Evolutionary conservation across 2,797 vertebrate genomes (phyloP), one percentile per base, ranked within the genome.

Genomic region (Paedocypris micromegethes): DNA sequence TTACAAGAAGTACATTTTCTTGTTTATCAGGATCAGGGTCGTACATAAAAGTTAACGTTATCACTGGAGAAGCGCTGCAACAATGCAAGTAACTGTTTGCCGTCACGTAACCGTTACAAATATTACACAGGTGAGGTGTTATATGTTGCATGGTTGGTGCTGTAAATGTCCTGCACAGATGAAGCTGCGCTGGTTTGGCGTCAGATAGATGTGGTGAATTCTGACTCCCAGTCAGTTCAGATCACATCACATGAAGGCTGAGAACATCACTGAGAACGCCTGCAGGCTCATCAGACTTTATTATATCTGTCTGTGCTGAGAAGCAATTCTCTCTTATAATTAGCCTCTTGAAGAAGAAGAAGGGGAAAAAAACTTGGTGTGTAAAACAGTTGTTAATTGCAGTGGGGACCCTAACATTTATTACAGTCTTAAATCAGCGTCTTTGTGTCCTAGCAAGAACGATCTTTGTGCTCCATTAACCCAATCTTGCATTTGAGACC

Each of bases 401-500:
- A 69, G 78, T 82, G 82, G 81, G 78, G 80, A 77, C 78, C 77
- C 61, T 76, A 51, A 79, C 80, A 77, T 74, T 75, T 76, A 81
- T 81, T 58, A 45, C 75, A 2, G 75, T 85, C 80, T 79, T 84
- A 87, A 86, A 87, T 85, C 83, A 86, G 74, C 23, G 81, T 84
- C 67, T 57, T 62, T 62, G 54, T 52, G 42, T 64, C 23, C 44
- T 58, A 38, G 50, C 45, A 39, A 71, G 64, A 44, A 80, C 85
- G 86, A 87, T 85, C 88, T 87, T 85, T 87, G 77, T 80, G 78
- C 69, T 73, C 81, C 78, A 84, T 88, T 87, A 88, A 82, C 85
- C 82, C 85, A 88, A 88, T 78, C 77, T 76, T 76, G 81, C 77
- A 3, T 74, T 83, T 81, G 78, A 82, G 75, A 77, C 74, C 62